These are phyloP conservation scores for Theropithecus gelada DNA, from an alignment of 2,113 vertebrate genomes.

Conservation along the genomic window DNA sequence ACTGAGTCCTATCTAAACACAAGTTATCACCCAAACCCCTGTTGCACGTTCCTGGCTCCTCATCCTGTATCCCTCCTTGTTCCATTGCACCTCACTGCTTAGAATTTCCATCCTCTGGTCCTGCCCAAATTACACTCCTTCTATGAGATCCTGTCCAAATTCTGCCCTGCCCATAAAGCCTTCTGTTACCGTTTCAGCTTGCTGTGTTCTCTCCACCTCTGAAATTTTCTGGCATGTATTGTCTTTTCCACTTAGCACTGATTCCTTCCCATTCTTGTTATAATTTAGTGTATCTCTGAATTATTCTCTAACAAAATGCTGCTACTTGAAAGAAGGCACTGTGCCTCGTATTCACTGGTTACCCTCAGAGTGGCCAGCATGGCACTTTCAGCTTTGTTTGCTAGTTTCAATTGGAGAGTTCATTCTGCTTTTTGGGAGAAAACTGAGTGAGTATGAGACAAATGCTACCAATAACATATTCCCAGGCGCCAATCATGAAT, in stretches of 20 bases:
- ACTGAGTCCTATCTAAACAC: not conserved
- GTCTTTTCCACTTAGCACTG: not conserved
- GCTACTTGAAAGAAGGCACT: not conserved
- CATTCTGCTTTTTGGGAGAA: not conserved
- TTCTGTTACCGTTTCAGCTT: too few species aligned
- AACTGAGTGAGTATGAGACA: constrained; percentile 35
- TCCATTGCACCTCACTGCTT: not conserved
- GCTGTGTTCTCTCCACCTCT: not conserved
- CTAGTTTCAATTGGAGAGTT: not conserved
- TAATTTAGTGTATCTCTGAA: not conserved
- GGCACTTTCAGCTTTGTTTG: not conserved
- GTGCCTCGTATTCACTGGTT: not conserved
- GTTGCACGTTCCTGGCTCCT: not conserved
- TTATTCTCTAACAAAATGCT: not conserved
- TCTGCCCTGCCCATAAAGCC: accelerated
- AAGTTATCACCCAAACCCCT: accelerated
- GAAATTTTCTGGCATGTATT: not conserved
- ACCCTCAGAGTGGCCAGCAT: too few species aligned
- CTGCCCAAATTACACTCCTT: not conserved
- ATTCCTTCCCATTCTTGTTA: not conserved
- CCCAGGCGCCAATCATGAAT: constrained; percentile 25
- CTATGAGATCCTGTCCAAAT: not conserved
- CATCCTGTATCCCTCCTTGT: not conserved
- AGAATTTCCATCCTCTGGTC: not conserved
- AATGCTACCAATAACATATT: constrained; percentile 58